Evolutionary conservation across 2,888 invertebrate genomes (phyloP).

Genomic region (Oeneis ivallda): DNA sequence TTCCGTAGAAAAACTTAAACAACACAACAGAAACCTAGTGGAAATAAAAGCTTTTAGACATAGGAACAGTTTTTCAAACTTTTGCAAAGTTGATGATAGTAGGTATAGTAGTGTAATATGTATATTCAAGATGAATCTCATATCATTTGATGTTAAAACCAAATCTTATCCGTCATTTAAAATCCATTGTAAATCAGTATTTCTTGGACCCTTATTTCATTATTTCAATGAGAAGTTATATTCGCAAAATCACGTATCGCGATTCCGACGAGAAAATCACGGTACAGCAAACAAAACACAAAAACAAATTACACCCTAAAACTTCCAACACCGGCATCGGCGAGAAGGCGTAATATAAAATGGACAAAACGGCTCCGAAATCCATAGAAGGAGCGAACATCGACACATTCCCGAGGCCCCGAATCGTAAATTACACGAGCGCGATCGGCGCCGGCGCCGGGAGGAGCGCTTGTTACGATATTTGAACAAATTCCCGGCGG

Average conservation of each 20-base stretch:
- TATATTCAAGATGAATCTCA: too few species aligned
- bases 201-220: too few species aligned
- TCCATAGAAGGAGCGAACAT: slow-evolving; percentile 63
- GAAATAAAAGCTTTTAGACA: too few species aligned
- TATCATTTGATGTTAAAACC: too few species aligned
- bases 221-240: too few species aligned
- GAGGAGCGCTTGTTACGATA: slow-evolving; percentile 80
- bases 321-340: slow-evolving; percentile 31
- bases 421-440: slow-evolving; percentile 74
- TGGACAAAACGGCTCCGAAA: slow-evolving; percentile 58
- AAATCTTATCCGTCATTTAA: too few species aligned
- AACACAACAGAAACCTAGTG: too few species aligned
- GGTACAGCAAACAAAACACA: slow-evolving; percentile 22
- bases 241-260: slow-evolving; percentile 15
- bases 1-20: too few species aligned
- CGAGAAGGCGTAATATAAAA: slow-evolving; percentile 60
- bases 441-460: slow-evolving; percentile 76
- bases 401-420: slow-evolving; percentile 73
- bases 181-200: too few species aligned
- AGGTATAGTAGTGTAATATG: too few species aligned
- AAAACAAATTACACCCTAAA: slow-evolving; percentile 50
- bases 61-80: too few species aligned
- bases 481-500: slow-evolving; percentile 82
- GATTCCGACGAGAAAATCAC: slow-evolving; percentile 22
- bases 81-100: too few species aligned